Base-by-base conservation (phyloP, 2,797 vertebrate species). In the Poliocrania exsul region DNA sequence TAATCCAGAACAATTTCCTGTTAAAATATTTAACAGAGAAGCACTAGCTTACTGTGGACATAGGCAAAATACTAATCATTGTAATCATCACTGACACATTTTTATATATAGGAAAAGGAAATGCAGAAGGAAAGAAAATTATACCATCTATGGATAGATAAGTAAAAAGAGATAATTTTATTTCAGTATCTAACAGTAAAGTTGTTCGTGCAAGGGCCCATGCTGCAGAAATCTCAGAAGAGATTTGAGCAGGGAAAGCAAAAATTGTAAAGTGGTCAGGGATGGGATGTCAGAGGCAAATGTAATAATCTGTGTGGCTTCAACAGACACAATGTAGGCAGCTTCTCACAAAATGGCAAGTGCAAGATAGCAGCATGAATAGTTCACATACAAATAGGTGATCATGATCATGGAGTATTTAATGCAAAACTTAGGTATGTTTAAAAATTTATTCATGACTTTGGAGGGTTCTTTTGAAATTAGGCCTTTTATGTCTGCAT, bases 11-110 rank as follows among this genome's bases (percentile, higher is more conserved):
- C 54, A 75, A 86, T 72, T 90, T 84, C 70, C 78, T 93, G 75
- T 86, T 96, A 86, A 96, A 92, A 95, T 93, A 93, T 79, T 94
- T 91, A 94, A 88, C 67, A 94, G 81, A 88, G 54, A 86, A 83
- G 85, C 66, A 50, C 31, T 77, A 91, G 44, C 70, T 87, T 85
- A 72, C 79, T 50, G 26, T 81, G 81, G 86, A 79, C 78, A 69
- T 60, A 47, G 64, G 72, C 81, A 91, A 95, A 95, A 91, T 69
- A 86, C 61, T 60, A 44, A 85, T 85, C 53, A 82, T 54, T 2
- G 1, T 67, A 74, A 69, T 75, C 69, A 72, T 78, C 11, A 5
- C 47, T 83, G 40, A 60, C 54, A 72, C 44, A 71, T 83, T 91
- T 92, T 92, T 92, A 33, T 19, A 57, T 53, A 47, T 2, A 92